These are phyloP conservation scores for Todiramphus chloris DNA, from an alignment of 2,113 vertebrate genomes.

Conservation along the genomic window DNA sequence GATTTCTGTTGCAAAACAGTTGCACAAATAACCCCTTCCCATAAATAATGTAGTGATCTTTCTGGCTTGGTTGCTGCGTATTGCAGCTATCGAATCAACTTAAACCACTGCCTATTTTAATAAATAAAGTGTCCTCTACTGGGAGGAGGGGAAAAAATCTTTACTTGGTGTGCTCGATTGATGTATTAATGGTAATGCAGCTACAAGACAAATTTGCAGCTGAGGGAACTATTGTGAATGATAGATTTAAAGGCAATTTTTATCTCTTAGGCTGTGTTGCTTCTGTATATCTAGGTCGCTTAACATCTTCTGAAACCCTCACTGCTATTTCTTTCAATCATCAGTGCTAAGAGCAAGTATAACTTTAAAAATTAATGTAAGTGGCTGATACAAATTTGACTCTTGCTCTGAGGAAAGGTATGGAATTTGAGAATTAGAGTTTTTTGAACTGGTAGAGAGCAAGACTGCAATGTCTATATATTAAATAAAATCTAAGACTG, in stretches of 20 bases:
- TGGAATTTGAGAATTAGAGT: not conserved
- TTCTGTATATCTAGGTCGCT: slow-evolving; percentile 55
- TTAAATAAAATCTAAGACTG: not conserved
- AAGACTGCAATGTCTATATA: not conserved
- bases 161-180: not conserved
- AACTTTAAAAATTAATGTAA: slow-evolving; percentile 63
- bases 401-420: not conserved
- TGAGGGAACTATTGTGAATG: slow-evolving; percentile 17
- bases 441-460: not conserved
- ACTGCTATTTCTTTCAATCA: slow-evolving; percentile 35
- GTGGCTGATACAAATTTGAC: slow-evolving; percentile 22
- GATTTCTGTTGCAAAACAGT: slow-evolving; percentile 54
- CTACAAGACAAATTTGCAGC: not conserved
- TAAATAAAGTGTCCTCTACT: not conserved
- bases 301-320: slow-evolving; percentile 6
- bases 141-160: not conserved
- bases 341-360: not conserved
- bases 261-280: slow-evolving; percentile 37
- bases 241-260: slow-evolving; percentile 36
- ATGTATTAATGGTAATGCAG: slow-evolving; percentile 50
- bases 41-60: slow-evolving; percentile 66
- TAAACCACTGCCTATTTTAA: slow-evolving; percentile 27
- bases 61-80: slow-evolving; percentile 23
- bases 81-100: slow-evolving; percentile 41
- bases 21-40: slow-evolving; percentile 53